phyloP scores from a whole-genome alignment of 1,140 invertebrate species.

The Harlomillsia oculata region DNA sequence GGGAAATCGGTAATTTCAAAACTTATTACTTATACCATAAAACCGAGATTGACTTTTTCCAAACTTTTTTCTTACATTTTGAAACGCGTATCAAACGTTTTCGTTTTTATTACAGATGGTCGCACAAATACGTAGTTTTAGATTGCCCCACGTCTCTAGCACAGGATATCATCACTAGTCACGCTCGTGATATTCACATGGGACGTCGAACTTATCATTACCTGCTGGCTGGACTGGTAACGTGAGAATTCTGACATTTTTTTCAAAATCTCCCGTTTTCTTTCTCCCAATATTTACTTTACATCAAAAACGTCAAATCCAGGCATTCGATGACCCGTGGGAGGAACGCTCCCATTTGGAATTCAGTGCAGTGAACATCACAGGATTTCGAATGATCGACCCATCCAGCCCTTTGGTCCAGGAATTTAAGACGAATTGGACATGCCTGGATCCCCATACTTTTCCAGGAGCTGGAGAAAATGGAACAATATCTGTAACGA shows the following conservation, averaged over 20 bases:
- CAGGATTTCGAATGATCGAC: conserved; percentile 84
- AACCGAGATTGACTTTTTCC: no score
- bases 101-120: conserved; percentile 20
- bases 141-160: conserved; percentile 42
- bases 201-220: conserved; percentile 45
- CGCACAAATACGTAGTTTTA: conserved; percentile 41
- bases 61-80: no score
- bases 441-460: conserved; percentile 17
- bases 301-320: background rate
- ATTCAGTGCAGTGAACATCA: conserved; percentile 67
- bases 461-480: conserved; percentile 34
- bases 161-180: conserved; percentile 42
- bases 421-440: conserved; percentile 41
- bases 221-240: conserved; percentile 42
- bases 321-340: conserved; percentile 35
- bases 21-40: no score
- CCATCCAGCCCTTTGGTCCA: conserved; percentile 60
- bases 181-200: conserved; percentile 43
- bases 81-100: background rate
- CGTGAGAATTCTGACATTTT: no score
- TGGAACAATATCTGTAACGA: conserved; percentile 20
- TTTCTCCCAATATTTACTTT: background rate
- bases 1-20: conserved; percentile 21
- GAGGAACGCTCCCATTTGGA: conserved; percentile 25
- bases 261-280: background rate